A percentile compares a stretch with the other conserved stretches of the same genome.
Evolutionary conservation across 2,797 vertebrate species (phyloP).

Genomic region (Myripristis murdjan): DNA sequence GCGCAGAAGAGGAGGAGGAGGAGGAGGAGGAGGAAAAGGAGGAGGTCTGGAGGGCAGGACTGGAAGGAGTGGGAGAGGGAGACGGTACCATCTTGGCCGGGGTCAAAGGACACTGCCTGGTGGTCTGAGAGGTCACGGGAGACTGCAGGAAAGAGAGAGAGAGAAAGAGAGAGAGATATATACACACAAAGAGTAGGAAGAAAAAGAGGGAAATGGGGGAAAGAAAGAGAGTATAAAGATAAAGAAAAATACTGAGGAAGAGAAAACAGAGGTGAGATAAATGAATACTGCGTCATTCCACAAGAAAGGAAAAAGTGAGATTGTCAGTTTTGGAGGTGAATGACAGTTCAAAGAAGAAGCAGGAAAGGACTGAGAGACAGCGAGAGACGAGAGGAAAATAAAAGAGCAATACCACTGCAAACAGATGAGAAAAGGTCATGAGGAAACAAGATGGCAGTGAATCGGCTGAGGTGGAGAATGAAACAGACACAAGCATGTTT

Average conservation of each 20-base stretch:
- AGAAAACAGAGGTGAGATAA: conserved; percentile 3
- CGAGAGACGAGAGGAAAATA: background rate
- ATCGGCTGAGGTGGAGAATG: conserved; percentile 26
- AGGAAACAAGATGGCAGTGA: conserved; percentile 42
- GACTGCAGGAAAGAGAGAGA: conserved; percentile 73
- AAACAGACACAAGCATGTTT: conserved; percentile 29
- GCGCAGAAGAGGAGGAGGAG: conserved; percentile 71
- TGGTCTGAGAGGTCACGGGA: conserved; percentile 82
- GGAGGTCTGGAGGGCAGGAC: conserved; percentile 77
- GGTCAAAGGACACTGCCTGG: conserved; percentile 81
- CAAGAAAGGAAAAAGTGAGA: conserved; percentile 11
- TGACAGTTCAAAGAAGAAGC: conserved; percentile 14
- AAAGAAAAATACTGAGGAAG: background rate
- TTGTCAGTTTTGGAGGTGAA: conserved; percentile 12
- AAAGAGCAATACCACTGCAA: conserved; percentile 26
- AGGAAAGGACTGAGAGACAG: conserved; percentile 22
- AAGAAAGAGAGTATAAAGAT: conserved; percentile 31
- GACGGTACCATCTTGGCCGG: conserved; percentile 83
- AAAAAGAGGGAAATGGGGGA: conserved; percentile 16
- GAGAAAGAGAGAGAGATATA: conserved; percentile 39
- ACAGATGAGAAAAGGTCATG: conserved; percentile 60
- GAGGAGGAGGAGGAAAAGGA: conserved; percentile 67
- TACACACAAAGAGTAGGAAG: background rate
- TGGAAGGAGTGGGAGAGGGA: conserved; percentile 75
- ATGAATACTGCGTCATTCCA: conserved; percentile 4